Conservation (phyloP, 2,888 invertebrate genomes). For the Ditylenchus weischeri region DNA sequence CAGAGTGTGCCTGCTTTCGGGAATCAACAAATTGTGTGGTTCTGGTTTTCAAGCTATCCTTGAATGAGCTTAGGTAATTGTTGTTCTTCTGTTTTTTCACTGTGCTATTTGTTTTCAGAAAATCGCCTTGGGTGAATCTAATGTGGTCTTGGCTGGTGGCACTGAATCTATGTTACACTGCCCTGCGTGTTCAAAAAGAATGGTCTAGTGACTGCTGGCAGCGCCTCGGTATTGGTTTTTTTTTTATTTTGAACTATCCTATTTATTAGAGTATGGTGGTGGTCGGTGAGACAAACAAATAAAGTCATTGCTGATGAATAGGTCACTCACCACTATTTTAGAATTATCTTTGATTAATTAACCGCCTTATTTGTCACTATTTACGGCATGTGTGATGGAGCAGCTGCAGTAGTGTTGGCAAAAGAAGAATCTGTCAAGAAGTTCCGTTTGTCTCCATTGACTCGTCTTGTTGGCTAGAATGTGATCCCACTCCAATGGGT, state of each 20-base stretch:
- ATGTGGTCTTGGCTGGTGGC: no score
- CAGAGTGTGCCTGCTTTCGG: conserved; percentile 67
- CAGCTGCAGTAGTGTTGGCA: conserved; percentile 83
- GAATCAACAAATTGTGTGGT: conserved; percentile 89
- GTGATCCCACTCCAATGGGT: conserved; percentile 95
- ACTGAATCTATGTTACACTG: no score
- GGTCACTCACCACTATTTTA: no score
- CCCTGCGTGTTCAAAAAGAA: conserved; percentile 62
- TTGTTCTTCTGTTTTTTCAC: conserved; percentile 65
- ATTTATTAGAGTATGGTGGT: no score
- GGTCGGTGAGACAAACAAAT: no score
- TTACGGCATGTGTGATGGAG: conserved; percentile 89
- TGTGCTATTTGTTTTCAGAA: no score
- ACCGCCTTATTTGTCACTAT: conserved; percentile 7
- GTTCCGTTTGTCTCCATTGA: conserved; percentile 79
- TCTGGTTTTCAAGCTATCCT: conserved; percentile 93
- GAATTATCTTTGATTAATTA: no score
- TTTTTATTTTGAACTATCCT: no score
- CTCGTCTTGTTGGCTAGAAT: conserved; percentile 83
- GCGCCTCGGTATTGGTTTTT: conserved; percentile 42
- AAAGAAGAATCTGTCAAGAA: conserved; percentile 82
- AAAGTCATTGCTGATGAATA: no score
- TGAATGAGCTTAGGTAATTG: conserved; percentile 77
- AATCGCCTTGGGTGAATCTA: no score
- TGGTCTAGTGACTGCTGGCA: conserved; percentile 56